These are phyloP conservation scores for Clanis bilineata DNA, from an alignment of 2,888 invertebrate genomes.

Conservation along the genomic window DNA sequence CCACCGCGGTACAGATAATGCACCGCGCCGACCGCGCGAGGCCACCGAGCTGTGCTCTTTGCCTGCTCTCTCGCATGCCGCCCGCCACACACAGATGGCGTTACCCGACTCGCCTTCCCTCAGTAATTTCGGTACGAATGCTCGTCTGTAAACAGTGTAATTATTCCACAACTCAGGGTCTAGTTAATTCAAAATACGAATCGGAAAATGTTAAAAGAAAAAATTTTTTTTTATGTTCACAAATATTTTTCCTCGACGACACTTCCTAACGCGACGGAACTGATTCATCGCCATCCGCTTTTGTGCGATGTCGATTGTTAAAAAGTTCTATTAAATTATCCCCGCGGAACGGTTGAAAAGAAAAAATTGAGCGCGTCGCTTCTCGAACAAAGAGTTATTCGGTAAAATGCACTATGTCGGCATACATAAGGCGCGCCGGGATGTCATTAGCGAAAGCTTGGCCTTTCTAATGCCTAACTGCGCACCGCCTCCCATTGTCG, in stretches of 20 bases:
- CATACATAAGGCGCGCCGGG: conserved; percentile 57
- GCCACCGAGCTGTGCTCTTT: conserved; percentile 24
- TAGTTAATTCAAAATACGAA: background rate
- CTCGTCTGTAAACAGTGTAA: background rate
- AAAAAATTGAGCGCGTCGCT: conserved; percentile 23
- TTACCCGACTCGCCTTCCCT: conserved; percentile 29
- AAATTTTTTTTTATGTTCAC: background rate
- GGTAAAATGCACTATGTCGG: conserved; percentile 61
- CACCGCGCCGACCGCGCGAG: conserved; percentile 28
- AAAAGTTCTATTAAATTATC: conserved; percentile 33
- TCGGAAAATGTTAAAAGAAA: background rate
- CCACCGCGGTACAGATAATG: conserved; percentile 52
- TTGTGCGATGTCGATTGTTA: conserved; percentile 13
- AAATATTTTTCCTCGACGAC: conserved; percentile 1
- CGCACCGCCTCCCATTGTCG: conserved; percentile 72
- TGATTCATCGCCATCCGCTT: conserved; percentile 1
- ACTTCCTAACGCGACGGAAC: conserved; percentile 11
- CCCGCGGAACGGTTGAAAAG: conserved; percentile 31
- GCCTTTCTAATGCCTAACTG: conserved; percentile 80
- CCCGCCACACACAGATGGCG: conserved; percentile 55
- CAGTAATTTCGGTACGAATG: conserved; percentile 10
- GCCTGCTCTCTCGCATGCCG: background rate
- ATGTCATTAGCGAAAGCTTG: conserved; percentile 75
- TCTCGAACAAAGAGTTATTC: conserved; percentile 68
- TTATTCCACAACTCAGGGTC: background rate